A percentile compares a stretch with the other conserved stretches of the same genome.
These are phyloP conservation scores for Toxotes jaculatrix DNA, from an alignment of 2,113 vertebrate species.

Conservation along the genomic window DNA sequence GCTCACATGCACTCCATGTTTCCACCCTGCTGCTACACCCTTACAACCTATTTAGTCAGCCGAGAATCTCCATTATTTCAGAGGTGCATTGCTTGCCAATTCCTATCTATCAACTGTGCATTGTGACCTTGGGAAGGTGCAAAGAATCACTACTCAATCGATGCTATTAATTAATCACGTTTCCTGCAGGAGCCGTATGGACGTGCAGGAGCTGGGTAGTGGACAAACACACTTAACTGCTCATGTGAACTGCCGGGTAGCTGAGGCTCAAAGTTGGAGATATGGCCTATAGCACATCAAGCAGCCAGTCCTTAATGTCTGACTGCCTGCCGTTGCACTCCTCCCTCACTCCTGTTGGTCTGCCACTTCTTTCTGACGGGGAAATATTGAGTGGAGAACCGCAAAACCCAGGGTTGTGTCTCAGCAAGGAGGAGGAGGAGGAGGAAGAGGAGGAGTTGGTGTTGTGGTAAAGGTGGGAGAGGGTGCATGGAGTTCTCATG, in stretches of 20 bases:
- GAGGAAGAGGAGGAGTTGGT: constrained; percentile 25
- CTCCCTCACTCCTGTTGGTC: constrained; percentile 49
- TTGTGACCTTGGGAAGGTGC: constrained; percentile 53
- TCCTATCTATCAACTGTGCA: constrained; percentile 40
- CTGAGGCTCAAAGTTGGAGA: constrained; percentile 37
- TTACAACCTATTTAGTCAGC: constrained; percentile 45
- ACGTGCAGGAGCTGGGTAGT: background rate
- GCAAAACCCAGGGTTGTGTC: constrained; percentile 65
- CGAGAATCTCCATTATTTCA: constrained; percentile 19
- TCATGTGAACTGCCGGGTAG: constrained; percentile 8
- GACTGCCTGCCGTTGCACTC: constrained; percentile 37
- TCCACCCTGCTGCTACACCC: constrained; percentile 17
- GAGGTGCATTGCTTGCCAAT: constrained; percentile 39
- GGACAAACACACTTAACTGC: constrained; percentile 12
- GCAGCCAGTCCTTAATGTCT: constrained; percentile 57
- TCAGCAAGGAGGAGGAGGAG: constrained; percentile 43
- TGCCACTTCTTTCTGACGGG: constrained; percentile 71
- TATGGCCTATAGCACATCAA: constrained; percentile 30
- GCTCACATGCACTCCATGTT: constrained; percentile 8
- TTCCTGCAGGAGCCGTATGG: background rate
- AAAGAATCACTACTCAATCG: constrained; percentile 60
- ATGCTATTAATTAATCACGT: constrained; percentile 72
- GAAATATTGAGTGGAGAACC: constrained; percentile 73
- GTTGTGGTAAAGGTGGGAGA: constrained; percentile 68
- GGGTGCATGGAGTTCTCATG: constrained; percentile 64